Evolutionary conservation across 2,113 vertebrate species (phyloP), one percentile per base, ranked within the genome.

Genomic region (Ivindomyrus marchei): DNA sequence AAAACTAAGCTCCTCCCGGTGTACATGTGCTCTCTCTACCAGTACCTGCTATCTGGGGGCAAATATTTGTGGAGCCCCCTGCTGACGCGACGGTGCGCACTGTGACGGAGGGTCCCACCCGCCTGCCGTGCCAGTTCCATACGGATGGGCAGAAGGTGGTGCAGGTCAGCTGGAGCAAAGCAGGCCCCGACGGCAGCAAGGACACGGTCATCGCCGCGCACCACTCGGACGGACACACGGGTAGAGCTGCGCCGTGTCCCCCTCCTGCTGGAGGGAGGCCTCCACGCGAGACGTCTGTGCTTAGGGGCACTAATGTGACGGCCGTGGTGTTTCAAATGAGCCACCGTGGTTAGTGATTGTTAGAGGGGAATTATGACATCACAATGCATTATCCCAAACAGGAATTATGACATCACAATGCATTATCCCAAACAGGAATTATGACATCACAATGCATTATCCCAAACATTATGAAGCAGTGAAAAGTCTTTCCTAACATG

Each of bases 111-210:
- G 50, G 89, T 36, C 52, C 93, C 11, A 95, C 94, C 0, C 42
- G 90, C 24, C 93, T 96, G 85, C 94, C 95, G 42, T 96, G 96
- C 74, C 90, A 0, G 66, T 95, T 93, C 56, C 1, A 90, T 70
- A 88, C 87, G 1, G 66, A 90, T 1, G 74, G 0, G 0, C 17
- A 52, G 0, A 5, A 90, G 86, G 90, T 95, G 86, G 92, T 96
- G 88, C 96, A 96, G 91, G 94, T 96, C 90, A 94, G 91, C 39
- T 96, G 96, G 96, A 92, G 9, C 3, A 94, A 92, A 70, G 47
- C 91, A 24, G 89, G 70, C 0, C 0, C 42, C 0, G 93, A 94
- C 11, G 91, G 47, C 39, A 1, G 0, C 21, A 93, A 93, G 88
- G 94, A 95, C 1, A 94, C 94, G 87, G 94, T 96, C 90, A 95